Conservation (phyloP, 2,113 vertebrate species). For the Alosa alosa region DNA sequence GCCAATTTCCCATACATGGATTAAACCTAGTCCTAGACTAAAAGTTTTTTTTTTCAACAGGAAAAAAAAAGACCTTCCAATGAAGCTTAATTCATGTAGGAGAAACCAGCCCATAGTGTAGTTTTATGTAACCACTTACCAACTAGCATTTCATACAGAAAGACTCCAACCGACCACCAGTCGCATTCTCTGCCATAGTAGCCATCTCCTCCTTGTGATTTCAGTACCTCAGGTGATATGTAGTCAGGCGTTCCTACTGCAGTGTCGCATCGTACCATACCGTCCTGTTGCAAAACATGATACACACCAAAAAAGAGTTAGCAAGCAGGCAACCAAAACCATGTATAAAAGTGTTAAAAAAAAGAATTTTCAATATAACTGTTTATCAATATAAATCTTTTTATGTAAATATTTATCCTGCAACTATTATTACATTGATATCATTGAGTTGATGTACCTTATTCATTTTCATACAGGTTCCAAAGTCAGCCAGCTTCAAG, state of each 20-base stretch:
- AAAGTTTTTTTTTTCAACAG: too few relatives aligned
- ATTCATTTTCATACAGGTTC: constrained; percentile 99
- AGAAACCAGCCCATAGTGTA: background rate
- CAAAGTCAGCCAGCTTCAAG: constrained; percentile 97
- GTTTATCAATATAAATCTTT: too few relatives aligned
- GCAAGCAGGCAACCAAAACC: constrained; percentile 91
- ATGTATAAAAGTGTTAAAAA: constrained; percentile 71
- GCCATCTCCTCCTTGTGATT: constrained; percentile 97
- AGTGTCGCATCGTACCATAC: constrained; percentile 96
- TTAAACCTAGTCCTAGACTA: too few relatives aligned
- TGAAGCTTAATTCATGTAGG: too few relatives aligned
- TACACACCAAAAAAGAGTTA: background rate
- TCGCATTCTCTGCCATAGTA: constrained; percentile 98
- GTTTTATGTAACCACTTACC: constrained; percentile 76
- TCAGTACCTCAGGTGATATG: constrained; percentile 97
- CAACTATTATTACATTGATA: background rate
- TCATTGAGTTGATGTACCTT: constrained; percentile 61
- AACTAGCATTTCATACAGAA: constrained; percentile 98
- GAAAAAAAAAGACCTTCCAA: too few relatives aligned
- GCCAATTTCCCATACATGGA: too few relatives aligned
- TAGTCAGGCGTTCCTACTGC: constrained; percentile 97
- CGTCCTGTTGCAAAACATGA: constrained; percentile 72
- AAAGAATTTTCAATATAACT: background rate
- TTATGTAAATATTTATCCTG: background rate
- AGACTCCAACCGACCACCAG: constrained; percentile 99